These are phyloP conservation scores for Sebastes itinus DNA, from an alignment of 2,797 vertebrate genomes.

Conservation along the genomic window DNA sequence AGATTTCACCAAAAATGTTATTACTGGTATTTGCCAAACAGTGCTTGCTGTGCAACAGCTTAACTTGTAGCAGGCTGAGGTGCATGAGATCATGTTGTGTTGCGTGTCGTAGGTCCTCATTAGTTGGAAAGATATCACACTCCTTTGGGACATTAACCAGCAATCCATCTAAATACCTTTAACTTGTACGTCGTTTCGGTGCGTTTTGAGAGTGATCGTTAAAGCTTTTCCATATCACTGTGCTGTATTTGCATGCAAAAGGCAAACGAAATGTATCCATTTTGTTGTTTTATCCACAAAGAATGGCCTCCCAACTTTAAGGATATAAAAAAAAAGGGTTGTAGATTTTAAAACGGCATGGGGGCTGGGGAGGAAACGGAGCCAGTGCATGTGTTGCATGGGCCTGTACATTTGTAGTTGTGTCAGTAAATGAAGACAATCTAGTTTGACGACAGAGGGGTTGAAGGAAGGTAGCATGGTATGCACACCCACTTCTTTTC, in stretches of 20 bases:
- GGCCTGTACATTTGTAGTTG: constrained; percentile 6
- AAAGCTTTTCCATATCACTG: constrained; percentile 26
- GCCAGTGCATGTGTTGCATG: constrained; percentile 36
- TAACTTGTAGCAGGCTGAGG: constrained; percentile 33
- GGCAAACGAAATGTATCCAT: not conserved
- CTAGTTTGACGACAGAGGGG: not conserved
- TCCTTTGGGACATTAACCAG: constrained; percentile 13
- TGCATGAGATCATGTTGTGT: constrained; percentile 39
- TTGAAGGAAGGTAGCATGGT: not conserved
- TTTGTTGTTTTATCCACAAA: constrained; percentile 1
- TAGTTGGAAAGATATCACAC: constrained; percentile 4
- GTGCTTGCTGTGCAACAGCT: constrained; percentile 29
- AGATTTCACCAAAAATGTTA: constrained; percentile 20
- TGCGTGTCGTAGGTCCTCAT: constrained; percentile 4
- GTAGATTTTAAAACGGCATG: not conserved
- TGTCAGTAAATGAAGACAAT: constrained; percentile 30
- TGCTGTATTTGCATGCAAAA: constrained; percentile 50
- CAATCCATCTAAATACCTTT: not conserved
- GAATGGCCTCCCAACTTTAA: not conserved
- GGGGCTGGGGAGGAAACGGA: not conserved
- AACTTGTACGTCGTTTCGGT: not conserved
- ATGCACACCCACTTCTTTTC: not conserved
- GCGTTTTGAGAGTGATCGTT: not conserved
- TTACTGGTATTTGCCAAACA: constrained; percentile 18
- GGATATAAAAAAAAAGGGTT: not conserved